Base-by-base conservation (phyloP, 1,140 invertebrate genomes). In the Yoshiicerus persimilis region DNA sequence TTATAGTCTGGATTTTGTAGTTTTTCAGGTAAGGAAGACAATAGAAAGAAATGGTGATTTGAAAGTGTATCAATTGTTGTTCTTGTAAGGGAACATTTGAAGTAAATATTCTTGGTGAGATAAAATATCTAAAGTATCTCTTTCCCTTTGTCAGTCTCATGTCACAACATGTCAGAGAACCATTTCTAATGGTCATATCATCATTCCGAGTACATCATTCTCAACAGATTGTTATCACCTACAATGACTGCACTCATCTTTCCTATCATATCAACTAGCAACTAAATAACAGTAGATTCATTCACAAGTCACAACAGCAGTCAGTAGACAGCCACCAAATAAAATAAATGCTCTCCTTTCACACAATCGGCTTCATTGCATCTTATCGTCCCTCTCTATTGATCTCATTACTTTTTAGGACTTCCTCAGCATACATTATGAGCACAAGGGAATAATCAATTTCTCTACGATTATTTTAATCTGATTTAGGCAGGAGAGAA, bases 371-470 rank as follows among this genome's bases (percentile, higher is more conserved):
- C 32, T 80, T 80, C 75, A 80, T 80, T 80, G 75, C 75, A 80
- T 80, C 75, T 80, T 80, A 80, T 34, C 32, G 20, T 80, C 34
- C 30, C 75, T 80, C 32, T 80, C 30, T 80, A 80, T 80, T 80
- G 75, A 80, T 80, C 75, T 80, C 75, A 80, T 80, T 80, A 80
- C 32, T 80, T 80, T 80, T 80, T 80, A 80, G 75, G 75, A 80
- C 75, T 80, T 80, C 75, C 75, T 80, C 20, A 80, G 75, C 75
- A 80, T 80, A 38, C 32, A 80, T 36, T 80, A 80, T 80, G 75
- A 80, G 75, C 30, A 38, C 75, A 36, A 80, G 75, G 20, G 32
- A 80, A 36, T 80, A 80, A 80, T 80, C 75, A 80, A 80, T 80
- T 77, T 80, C 75, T 34, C 75, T 16, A 36, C 32, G 75, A 80